Percentiles rank a stretch among this genome's conserved stretches.
phyloP scores from a whole-genome alignment of 2,797 vertebrate genomes.

The Odontamblyopus rebecca region DNA sequence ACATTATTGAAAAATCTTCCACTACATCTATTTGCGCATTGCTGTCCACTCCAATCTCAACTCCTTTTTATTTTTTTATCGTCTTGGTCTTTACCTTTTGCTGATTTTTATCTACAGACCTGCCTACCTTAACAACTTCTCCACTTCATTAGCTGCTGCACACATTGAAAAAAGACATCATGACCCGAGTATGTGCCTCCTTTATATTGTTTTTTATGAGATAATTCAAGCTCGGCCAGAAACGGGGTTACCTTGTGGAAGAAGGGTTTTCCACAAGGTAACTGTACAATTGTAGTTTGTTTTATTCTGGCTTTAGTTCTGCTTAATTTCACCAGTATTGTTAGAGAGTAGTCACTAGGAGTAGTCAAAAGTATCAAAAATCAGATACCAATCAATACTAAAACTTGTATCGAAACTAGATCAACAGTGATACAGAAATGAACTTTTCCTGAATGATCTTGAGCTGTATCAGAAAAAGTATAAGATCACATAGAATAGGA shows the following conservation, averaged over 20 bases:
- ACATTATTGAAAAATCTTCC: conserved; percentile 56
- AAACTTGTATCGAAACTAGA: too few species aligned
- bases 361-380: too few species aligned
- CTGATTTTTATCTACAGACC: conserved; percentile 38
- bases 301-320: conserved; percentile 24
- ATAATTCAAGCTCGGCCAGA: conserved; percentile 14
- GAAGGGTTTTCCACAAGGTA: not conserved
- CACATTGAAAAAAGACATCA: conserved; percentile 26
- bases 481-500: too few species aligned
- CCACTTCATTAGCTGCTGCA: conserved; percentile 51
- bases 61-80: conserved; percentile 3
- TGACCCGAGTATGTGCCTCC: conserved; percentile 7
- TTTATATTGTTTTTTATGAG: conserved; percentile 14
- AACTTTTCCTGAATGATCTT: too few species aligned
- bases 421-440: too few species aligned
- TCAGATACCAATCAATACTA: too few species aligned
- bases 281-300: conserved; percentile 5
- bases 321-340: not conserved
- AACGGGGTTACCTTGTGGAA: conserved; percentile 6
- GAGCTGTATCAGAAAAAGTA: too few species aligned
- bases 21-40: conserved; percentile 57
- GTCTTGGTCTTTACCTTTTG: conserved; percentile 26
- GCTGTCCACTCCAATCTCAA: conserved; percentile 57
- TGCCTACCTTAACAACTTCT: conserved; percentile 39
- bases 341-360: too few species aligned